Percentiles rank a stretch among this genome's conserved stretches.
These are phyloP conservation scores for Agriopis leucophaearia DNA, from an alignment of 2,888 invertebrate species.

Conservation along the genomic window DNA sequence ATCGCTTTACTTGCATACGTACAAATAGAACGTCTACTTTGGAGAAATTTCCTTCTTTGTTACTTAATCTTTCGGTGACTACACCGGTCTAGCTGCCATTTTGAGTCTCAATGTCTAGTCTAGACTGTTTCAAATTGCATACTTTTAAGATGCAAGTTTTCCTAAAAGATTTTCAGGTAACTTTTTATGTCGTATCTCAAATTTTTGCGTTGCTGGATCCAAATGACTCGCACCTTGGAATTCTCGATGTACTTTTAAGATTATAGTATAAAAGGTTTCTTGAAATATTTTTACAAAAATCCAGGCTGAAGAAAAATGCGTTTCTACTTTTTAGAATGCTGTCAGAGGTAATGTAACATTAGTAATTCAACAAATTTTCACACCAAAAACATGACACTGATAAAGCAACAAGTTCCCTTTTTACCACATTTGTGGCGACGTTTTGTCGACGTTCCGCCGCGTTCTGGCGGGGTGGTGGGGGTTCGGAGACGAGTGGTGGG, in stretches of 20 bases:
- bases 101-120: slow-evolving; percentile 20
- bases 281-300: slow-evolving; percentile 36
- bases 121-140: slow-evolving; percentile 27
- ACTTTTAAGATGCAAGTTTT: slow-evolving; percentile 11
- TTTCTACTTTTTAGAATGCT: slow-evolving; percentile 49
- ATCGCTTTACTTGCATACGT: slow-evolving; percentile 50
- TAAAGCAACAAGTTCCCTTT: slow-evolving; percentile 82
- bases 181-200: background rate
- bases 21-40: slow-evolving; percentile 38
- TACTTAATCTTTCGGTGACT: slow-evolving; percentile 31
- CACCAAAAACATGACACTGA: slow-evolving; percentile 72
- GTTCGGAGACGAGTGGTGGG: slow-evolving; percentile 48
- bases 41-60: slow-evolving; percentile 40
- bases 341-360: slow-evolving; percentile 50
- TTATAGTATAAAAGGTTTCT: slow-evolving; percentile 23
- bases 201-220: slow-evolving; percentile 1
- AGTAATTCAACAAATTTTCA: slow-evolving; percentile 64
- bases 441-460: slow-evolving; percentile 65
- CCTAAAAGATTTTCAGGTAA: slow-evolving; percentile 14
- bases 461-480: slow-evolving; percentile 48
- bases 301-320: slow-evolving; percentile 32
- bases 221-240: slow-evolving; percentile 1
- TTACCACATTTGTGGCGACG: slow-evolving; percentile 75
- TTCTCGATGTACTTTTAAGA: slow-evolving; percentile 18
- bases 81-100: slow-evolving; percentile 18